Conservation (phyloP, 2,888 invertebrate species). For the Tetragnatha montana region DNA sequence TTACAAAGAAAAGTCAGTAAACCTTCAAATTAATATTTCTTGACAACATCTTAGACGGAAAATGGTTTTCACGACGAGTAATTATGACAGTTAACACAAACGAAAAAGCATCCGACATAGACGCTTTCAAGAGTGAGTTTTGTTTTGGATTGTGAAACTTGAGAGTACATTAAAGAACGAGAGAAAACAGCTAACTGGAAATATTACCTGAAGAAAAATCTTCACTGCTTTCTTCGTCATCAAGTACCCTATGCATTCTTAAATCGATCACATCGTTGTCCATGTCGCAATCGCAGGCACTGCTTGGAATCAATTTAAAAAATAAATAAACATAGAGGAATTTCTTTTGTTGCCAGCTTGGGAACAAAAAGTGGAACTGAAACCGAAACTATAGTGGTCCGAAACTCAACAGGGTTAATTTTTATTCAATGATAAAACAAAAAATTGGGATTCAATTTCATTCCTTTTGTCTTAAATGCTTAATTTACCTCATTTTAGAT, state of each 20-base stretch:
- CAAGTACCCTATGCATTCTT: conserved; percentile 26
- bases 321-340: neutral
- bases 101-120: neutral
- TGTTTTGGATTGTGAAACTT: neutral
- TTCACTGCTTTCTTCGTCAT: conserved; percentile 51
- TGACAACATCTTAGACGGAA: neutral
- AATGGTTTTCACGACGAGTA: neutral
- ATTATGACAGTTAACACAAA: neutral
- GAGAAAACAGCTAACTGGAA: conserved; percentile 46
- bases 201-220: conserved; percentile 65
- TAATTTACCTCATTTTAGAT: neutral
- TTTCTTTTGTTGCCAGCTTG: neutral
- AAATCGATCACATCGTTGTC: conserved; percentile 51
- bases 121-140: neutral
- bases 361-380: neutral
- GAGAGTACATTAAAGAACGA: neutral
- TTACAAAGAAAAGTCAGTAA: neutral
- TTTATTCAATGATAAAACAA: too few relatives aligned
- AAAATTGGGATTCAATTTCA: too few relatives aligned
- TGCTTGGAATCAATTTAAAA: conserved; percentile 7
- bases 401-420: neutral
- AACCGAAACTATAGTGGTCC: neutral
- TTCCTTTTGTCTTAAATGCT: neutral
- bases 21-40: conserved; percentile 2
- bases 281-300: conserved; percentile 47